Evolutionary conservation across 1,140 invertebrate species (phyloP).

Genomic region (Nylanderia fulva): DNA sequence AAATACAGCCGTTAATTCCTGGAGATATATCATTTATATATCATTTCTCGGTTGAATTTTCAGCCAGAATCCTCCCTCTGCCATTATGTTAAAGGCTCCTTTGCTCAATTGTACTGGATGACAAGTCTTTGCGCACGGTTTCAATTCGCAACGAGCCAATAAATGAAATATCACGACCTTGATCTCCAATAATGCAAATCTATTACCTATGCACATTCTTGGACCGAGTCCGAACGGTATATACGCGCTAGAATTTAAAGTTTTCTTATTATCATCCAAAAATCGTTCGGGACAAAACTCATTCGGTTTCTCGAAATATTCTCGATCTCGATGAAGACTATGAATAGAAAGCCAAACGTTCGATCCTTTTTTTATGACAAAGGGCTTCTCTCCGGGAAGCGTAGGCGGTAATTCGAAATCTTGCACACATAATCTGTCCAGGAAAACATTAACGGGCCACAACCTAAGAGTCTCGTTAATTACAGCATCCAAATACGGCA

Average conservation of each 20-base stretch:
- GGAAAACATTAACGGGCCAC: constrained; percentile 84
- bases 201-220: constrained; percentile 78
- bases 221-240: constrained; percentile 63
- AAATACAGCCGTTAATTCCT: constrained; percentile 1
- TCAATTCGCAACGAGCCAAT: constrained; percentile 29
- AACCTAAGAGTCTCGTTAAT: constrained; percentile 87
- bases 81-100: neutral
- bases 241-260: neutral
- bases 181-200: constrained; percentile 68
- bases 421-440: constrained; percentile 86
- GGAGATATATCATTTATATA: too few relatives aligned
- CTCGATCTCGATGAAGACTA: constrained; percentile 87
- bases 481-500: constrained; percentile 86
- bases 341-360: constrained; percentile 84
- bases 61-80: constrained; percentile 58
- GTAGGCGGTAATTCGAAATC: constrained; percentile 84
- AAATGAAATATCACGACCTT: constrained; percentile 60
- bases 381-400: constrained; percentile 65
- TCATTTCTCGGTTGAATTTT: constrained; percentile 53
- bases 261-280: constrained; percentile 81
- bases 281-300: constrained; percentile 87
- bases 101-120: constrained; percentile 34
- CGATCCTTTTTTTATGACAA: constrained; percentile 80
- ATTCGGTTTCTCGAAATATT: constrained; percentile 88
- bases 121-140: constrained; percentile 1